A percentile compares a stretch with the other conserved stretches of the same genome.
These are phyloP conservation scores for Decapterus maruadsi DNA, from an alignment of 2,797 vertebrate species.

Conservation along the genomic window DNA sequence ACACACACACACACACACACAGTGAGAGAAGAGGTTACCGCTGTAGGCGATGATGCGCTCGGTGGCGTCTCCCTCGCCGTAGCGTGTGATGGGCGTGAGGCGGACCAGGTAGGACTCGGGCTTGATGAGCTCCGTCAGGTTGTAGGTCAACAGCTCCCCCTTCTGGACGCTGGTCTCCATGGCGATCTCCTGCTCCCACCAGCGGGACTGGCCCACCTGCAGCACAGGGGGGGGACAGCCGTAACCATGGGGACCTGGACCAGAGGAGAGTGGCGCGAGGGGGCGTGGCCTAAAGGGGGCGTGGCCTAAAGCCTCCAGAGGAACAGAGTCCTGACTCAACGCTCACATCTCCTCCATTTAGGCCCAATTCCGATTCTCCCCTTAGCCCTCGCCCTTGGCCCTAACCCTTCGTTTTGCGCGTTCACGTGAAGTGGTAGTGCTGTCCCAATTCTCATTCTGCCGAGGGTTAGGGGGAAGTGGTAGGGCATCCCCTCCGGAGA, in stretches of 20 bases:
- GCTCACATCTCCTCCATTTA: neutral
- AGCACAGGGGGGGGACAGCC: neutral
- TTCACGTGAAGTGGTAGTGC: no score
- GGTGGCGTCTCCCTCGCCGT: constrained; percentile 94
- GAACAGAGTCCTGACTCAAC: no score
- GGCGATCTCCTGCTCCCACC: constrained; percentile 98
- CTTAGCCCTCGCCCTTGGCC: no score
- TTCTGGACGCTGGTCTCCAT: constrained; percentile 92
- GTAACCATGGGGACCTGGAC: no score
- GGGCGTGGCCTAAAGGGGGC: no score
- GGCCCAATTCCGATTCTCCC: no score
- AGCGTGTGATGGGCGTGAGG: constrained; percentile 95
- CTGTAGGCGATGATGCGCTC: constrained; percentile 93
- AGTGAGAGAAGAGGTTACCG: constrained; percentile 29
- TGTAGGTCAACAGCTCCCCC: constrained; percentile 95
- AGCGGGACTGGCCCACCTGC: constrained; percentile 93
- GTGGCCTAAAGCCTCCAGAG: no score
- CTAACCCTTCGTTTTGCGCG: no score
- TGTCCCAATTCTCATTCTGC: no score
- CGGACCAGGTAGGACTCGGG: constrained; percentile 96
- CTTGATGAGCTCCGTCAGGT: constrained; percentile 93
- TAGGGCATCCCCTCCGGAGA: no score
- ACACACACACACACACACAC: neutral
- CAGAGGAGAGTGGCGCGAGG: no score
- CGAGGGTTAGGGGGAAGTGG: no score